phyloP scores from a whole-genome alignment of 2,888 invertebrate genomes.

The Brachyopa scutellaris region DNA sequence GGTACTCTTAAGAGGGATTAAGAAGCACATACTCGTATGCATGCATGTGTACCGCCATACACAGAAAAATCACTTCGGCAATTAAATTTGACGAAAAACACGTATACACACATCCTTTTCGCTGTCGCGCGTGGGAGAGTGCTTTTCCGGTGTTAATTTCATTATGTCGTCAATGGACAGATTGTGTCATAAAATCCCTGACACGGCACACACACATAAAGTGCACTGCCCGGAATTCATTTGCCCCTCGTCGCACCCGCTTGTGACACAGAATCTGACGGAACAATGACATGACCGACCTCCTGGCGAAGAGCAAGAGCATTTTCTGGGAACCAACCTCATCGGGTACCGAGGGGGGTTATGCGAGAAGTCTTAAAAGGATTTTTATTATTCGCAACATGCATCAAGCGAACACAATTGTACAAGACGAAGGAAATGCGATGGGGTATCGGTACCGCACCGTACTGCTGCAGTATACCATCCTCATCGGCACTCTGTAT shows the following conservation, averaged over 20 bases:
- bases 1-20: conserved; percentile 32
- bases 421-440: conserved; percentile 2
- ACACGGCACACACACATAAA: conserved; percentile 48
- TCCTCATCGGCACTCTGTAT: conserved; percentile 57
- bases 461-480: conserved; percentile 42
- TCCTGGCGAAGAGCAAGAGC: too few relatives aligned
- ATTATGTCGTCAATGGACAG: conserved; percentile 69
- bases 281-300: conserved; percentile 43
- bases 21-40: conserved; percentile 34
- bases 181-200: conserved; percentile 65
- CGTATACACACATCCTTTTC: conserved; percentile 17
- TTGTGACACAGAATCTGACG: background rate
- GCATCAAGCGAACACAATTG: conserved; percentile 63
- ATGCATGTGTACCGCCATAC: background rate
- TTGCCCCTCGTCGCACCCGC: background rate
- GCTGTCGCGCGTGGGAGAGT: conserved; percentile 57
- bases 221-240: conserved; percentile 43
- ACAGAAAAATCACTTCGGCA: conserved; percentile 38
- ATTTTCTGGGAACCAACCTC: conserved; percentile 15
- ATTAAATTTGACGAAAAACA: conserved; percentile 59
- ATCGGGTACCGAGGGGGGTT: background rate
- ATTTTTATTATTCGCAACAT: conserved; percentile 76
- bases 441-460: background rate
- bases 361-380: conserved; percentile 75
- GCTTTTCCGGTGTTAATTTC: conserved; percentile 71